A percentile compares a stretch with the other conserved stretches of the same genome.
phyloP scores from a whole-genome alignment of 2,113 vertebrate genomes.

The Tylochromis polylepis region DNA sequence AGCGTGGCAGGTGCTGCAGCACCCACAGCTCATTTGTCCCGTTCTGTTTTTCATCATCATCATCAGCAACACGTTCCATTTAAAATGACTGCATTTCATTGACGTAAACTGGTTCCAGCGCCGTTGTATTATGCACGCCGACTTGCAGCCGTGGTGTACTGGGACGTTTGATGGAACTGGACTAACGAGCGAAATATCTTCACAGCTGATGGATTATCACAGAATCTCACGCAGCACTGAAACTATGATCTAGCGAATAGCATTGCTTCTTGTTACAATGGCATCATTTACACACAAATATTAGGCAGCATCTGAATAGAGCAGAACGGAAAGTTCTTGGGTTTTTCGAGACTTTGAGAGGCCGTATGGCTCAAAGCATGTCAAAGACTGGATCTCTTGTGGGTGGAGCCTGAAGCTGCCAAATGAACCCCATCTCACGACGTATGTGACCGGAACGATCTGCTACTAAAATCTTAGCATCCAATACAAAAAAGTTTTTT shows the following conservation, averaged over 20 bases:
- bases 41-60: not conserved
- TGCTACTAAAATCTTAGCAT: not conserved
- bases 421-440: not conserved
- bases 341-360: accelerated
- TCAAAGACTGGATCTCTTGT: not conserved
- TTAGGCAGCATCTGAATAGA: not conserved
- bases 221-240: not conserved
- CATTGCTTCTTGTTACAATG: not conserved
- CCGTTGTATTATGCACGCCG: too few species aligned
- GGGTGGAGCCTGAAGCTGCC: not conserved
- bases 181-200: not conserved
- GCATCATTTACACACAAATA: not conserved
- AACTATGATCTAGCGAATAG: not conserved
- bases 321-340: not conserved
- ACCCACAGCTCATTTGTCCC: not conserved
- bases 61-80: not conserved
- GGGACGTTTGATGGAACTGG: not conserved
- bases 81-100: not conserved
- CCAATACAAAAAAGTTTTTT: not conserved
- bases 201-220: not conserved
- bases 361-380: not conserved
- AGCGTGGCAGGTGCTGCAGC: not conserved
- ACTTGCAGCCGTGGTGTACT: too few species aligned
- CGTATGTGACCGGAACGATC: not conserved
- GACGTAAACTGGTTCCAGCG: too few species aligned